Conservation (phyloP, 2,113 vertebrate genomes). For the Cavia porcellus region DNA sequence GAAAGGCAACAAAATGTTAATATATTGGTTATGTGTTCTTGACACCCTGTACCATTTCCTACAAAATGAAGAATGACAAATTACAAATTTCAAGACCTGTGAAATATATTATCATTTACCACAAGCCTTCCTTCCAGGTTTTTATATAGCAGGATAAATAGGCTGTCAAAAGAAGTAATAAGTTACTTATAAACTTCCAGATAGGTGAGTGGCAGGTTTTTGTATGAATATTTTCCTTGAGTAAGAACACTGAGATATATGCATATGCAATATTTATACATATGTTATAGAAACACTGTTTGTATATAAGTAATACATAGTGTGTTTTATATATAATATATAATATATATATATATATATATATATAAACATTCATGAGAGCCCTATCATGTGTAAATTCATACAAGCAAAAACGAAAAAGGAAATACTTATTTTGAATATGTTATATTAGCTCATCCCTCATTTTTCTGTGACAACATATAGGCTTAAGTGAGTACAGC, state of each 20-base stretch:
- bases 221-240: conserved; percentile 40
- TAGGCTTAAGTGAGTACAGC: conserved; percentile 28
- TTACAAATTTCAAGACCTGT: conserved; percentile 61
- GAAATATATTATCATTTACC: conserved; percentile 65
- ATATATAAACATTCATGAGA: neutral
- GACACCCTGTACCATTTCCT: conserved; percentile 64
- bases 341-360: too few relatives aligned
- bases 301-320: neutral
- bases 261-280: neutral
- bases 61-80: conserved; percentile 73
- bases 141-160: conserved; percentile 70
- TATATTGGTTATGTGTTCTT: conserved; percentile 52
- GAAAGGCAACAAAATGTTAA: conserved; percentile 41
- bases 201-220: conserved; percentile 44
- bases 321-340: too few relatives aligned
- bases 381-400: neutral
- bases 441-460: conserved; percentile 69
- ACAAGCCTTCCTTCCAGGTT: conserved; percentile 53
- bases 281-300: neutral
- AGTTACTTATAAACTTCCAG: conserved; percentile 50
- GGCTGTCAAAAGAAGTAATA: conserved; percentile 59
- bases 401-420: conserved; percentile 41
- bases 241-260: neutral
- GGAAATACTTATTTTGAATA: conserved; percentile 71
- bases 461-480: conserved; percentile 74